Evolutionary conservation across 35 echinoderm and acorn worm species (phyloP), one percentile per base, ranked within the genome.

Genomic region (Diadema setosum): DNA sequence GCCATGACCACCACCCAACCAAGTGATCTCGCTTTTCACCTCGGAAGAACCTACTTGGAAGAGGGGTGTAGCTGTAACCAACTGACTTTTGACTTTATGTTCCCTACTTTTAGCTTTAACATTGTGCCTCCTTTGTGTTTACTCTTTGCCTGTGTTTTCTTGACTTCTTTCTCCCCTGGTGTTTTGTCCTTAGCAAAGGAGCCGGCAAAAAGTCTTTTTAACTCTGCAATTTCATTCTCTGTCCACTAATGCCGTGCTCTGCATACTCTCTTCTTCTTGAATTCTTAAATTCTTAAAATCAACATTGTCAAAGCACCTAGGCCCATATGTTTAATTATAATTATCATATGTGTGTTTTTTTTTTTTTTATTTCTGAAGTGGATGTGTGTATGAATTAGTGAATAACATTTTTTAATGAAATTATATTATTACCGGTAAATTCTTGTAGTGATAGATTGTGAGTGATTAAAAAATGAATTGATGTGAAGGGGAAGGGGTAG

Each of bases 71-170:
- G 73, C 73, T 39, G 12, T 30, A 78, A 33, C 73, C 73, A 78
- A 78, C 73, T 78, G 15, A 78, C 73, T 78, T 78, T 78, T 78
- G 73, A 78, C 73, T 78, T 78, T 78, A 78, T 78, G 33, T 78
- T 78, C 21, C 29, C 73, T 78, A 78, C 15, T 78, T 78, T 78
- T 78, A 78, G 5, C 73, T 78, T 78, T 6, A 9, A 78, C 33
- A 78, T 36, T 78, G 73, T 78, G 73, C 73, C 73, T 78, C 73
- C 73, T 34, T 37, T 30, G 73, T 36, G 32, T 78, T 78, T 78
- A 78, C 73, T 78, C 24, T 78, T 78, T 78, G 32, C 73, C 33
- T 78, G 73, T 36, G 73, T 39, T 78, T 78, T 78, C 73, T 78
- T 12, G 73, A 29, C 73, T 78, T 31, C 73, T 78, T 78, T 78